These are phyloP conservation scores for Archegozetes longisetosus DNA, from an alignment of 1,140 invertebrate species.

Conservation along the genomic window DNA sequence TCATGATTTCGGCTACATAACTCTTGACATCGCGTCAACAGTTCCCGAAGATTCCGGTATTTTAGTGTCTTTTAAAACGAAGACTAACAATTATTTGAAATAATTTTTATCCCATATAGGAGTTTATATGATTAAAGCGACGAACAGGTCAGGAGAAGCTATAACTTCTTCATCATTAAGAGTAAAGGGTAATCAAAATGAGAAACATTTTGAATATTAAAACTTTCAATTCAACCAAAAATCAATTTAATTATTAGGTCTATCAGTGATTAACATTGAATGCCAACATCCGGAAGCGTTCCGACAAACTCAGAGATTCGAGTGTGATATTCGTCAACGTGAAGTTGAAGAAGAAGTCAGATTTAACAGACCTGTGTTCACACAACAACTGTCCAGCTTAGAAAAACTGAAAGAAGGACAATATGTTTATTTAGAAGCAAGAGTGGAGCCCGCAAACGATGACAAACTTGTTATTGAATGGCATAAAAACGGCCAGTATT, in stretches of 20 bases:
- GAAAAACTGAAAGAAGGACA: conserved; percentile 63
- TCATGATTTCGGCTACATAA: conserved; percentile 40
- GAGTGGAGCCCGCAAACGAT: conserved; percentile 77
- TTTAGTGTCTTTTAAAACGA: too few species aligned
- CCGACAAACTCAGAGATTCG: conserved; percentile 52
- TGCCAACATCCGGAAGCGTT: neutral
- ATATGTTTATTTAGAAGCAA: conserved; percentile 86
- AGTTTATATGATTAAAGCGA: conserved; percentile 40
- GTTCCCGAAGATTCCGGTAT: conserved; percentile 40
- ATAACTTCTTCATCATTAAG: conserved; percentile 3
- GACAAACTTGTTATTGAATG: conserved; percentile 76
- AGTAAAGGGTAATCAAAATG: too few species aligned
- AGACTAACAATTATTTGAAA: too few species aligned
- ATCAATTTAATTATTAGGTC: too few species aligned
- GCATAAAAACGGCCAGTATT: conserved; percentile 38
- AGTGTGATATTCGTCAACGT: conserved; percentile 50
- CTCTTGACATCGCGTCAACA: conserved; percentile 38
- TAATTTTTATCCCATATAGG: conserved; percentile 34
- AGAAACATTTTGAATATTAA: too few species aligned
- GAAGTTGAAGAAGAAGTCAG: conserved; percentile 45
- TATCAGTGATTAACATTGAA: neutral
- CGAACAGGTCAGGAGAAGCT: conserved; percentile 27
- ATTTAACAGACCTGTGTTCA: conserved; percentile 72
- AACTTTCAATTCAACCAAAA: too few species aligned
- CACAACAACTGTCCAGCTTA: conserved; percentile 70